phyloP scores from a whole-genome alignment of 2,888 invertebrate species.

The Mylabris sibirica region DNA sequence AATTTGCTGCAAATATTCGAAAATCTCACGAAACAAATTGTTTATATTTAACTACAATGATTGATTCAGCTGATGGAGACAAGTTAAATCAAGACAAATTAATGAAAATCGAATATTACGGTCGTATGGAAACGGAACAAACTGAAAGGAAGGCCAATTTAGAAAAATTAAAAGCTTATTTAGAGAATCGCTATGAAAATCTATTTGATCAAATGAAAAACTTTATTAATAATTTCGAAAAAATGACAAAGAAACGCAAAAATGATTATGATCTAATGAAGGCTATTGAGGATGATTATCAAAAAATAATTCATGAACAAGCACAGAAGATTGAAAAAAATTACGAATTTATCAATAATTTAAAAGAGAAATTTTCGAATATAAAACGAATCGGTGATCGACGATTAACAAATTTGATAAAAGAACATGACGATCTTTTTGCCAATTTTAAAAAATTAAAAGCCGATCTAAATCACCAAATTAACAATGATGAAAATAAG shows the following conservation, averaged over 20 bases:
- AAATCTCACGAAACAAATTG: slow-evolving; percentile 58
- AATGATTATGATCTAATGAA: slow-evolving; percentile 47
- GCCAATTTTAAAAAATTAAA: slow-evolving; percentile 60
- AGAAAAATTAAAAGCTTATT: slow-evolving; percentile 44
- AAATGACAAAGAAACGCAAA: slow-evolving; percentile 41
- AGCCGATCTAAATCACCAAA: slow-evolving; percentile 63
- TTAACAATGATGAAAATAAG: slow-evolving; percentile 63
- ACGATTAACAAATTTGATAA: slow-evolving; percentile 44
- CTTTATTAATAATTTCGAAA: slow-evolving; percentile 44
- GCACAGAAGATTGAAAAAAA: slow-evolving; percentile 43
- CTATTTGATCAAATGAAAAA: slow-evolving; percentile 48
- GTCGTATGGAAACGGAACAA: slow-evolving; percentile 53
- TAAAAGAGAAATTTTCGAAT: slow-evolving; percentile 44
- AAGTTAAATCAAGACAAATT: slow-evolving; percentile 52
- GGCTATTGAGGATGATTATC: slow-evolving; percentile 48
- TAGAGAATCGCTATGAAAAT: slow-evolving; percentile 46
- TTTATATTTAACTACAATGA: slow-evolving; percentile 61
- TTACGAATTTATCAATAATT: slow-evolving; percentile 44
- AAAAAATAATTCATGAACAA: slow-evolving; percentile 45
- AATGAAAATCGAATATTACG: slow-evolving; percentile 53
- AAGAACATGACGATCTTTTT: slow-evolving; percentile 57
- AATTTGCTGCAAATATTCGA: slow-evolving; percentile 43
- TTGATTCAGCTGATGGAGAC: slow-evolving; percentile 64
- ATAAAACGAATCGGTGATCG: slow-evolving; percentile 34
- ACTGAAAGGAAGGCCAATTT: slow-evolving; percentile 47